A percentile compares a stretch with the other conserved stretches of the same genome.
Evolutionary conservation across 2,113 vertebrate species (phyloP).

Genomic region (Dissostichus mawsoni): DNA sequence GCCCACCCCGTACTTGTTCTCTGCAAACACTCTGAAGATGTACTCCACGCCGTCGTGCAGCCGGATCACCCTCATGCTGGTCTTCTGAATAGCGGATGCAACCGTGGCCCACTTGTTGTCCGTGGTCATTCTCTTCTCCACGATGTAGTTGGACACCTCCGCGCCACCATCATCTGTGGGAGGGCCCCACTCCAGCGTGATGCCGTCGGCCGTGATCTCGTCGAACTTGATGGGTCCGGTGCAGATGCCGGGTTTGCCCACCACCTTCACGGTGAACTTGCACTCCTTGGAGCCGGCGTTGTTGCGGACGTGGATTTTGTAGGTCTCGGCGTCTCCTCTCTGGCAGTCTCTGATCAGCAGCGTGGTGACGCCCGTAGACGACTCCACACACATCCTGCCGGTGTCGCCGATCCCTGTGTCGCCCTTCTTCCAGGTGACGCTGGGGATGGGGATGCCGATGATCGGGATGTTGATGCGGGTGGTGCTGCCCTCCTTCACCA

Average conservation of each 20-base stretch:
- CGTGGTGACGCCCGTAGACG: slow-evolving; percentile 89
- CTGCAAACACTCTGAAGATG: slow-evolving; percentile 95
- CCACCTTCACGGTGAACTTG: slow-evolving; percentile 91
- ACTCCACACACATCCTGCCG: slow-evolving; percentile 91
- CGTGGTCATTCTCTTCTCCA: slow-evolving; percentile 95
- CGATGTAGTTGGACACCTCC: slow-evolving; percentile 96
- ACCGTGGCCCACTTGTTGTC: slow-evolving; percentile 97
- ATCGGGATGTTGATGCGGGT: slow-evolving; percentile 93
- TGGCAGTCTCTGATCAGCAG: slow-evolving; percentile 94
- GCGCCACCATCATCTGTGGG: slow-evolving; percentile 96
- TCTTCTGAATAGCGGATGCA: slow-evolving; percentile 97
- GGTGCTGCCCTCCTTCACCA: slow-evolving; percentile 94
- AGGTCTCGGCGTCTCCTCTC: slow-evolving; percentile 93
- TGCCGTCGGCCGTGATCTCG: slow-evolving; percentile 95
- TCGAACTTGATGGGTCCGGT: slow-evolving; percentile 96
- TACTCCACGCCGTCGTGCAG: slow-evolving; percentile 96
- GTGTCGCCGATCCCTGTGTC: slow-evolving; percentile 87
- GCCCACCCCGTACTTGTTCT: slow-evolving; percentile 98
- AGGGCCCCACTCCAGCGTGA: slow-evolving; percentile 95
- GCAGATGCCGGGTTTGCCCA: slow-evolving; percentile 96
- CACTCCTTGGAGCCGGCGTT: slow-evolving; percentile 92
- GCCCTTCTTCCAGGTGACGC: slow-evolving; percentile 93
- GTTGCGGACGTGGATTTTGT: slow-evolving; percentile 90
- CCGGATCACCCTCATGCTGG: slow-evolving; percentile 92
- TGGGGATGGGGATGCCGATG: slow-evolving; percentile 89